Conservation (phyloP, 2,888 invertebrate species). For the Acleris sparsana region DNA sequence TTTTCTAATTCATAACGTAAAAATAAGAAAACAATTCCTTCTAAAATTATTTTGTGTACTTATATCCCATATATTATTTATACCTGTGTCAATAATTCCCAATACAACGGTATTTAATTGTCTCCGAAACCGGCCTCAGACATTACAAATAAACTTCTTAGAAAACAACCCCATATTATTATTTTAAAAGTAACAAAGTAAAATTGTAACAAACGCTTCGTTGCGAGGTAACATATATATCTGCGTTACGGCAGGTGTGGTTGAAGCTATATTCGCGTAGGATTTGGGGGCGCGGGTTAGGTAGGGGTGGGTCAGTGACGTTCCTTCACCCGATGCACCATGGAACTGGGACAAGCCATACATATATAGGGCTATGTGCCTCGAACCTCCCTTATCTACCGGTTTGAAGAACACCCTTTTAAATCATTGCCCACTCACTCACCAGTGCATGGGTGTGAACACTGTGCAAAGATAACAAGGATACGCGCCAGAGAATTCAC, state of each 20-base stretch:
- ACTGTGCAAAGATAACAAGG: not conserved
- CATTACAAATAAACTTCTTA: no score
- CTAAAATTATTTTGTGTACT: no score
- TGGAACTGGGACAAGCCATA: conserved; percentile 66
- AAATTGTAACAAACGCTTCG: not conserved
- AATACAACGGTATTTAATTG: not conserved
- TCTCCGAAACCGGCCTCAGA: no score
- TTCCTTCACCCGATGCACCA: conserved; percentile 72
- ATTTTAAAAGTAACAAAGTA: conserved; percentile 2
- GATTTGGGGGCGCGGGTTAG: not conserved
- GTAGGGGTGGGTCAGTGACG: conserved; percentile 57
- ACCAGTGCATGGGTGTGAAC: conserved; percentile 12
- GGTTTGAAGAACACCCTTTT: conserved; percentile 16
- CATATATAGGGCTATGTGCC: conserved; percentile 40
- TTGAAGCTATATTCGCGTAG: conserved; percentile 12
- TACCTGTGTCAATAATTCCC: not conserved
- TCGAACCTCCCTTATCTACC: not conserved
- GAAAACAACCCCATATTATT: not conserved
- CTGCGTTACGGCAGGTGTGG: conserved; percentile 8
- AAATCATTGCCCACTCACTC: conserved; percentile 9
- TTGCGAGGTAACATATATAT: not conserved
- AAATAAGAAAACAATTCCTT: no score
- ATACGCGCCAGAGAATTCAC: no score
- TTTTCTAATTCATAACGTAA: no score
- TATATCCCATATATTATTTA: no score